Evolutionary conservation across 2,888 invertebrate species (phyloP).

Genomic region (Nudaria mundana): DNA sequence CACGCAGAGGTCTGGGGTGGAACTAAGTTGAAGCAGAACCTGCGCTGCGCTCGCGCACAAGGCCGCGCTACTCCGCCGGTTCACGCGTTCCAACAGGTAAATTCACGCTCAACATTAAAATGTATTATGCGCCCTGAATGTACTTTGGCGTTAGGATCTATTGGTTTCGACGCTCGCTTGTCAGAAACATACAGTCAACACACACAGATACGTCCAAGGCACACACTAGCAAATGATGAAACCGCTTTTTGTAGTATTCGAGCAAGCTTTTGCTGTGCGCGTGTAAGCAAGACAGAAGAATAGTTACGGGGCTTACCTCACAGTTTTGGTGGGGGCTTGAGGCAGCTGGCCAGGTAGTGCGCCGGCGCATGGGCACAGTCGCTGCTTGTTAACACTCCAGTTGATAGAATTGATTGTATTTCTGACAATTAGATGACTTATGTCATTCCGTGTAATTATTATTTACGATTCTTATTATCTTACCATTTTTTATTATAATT

Average conservation of each 20-base stretch:
- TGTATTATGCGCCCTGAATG: slow-evolving; percentile 57
- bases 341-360: slow-evolving; percentile 79
- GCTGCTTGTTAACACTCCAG: slow-evolving; percentile 74
- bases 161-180: slow-evolving; percentile 57
- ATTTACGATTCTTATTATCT: slow-evolving; percentile 36
- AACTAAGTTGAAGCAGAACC: slow-evolving; percentile 74
- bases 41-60: slow-evolving; percentile 82
- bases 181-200: slow-evolving; percentile 71
- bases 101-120: slow-evolving; percentile 56
- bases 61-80: slow-evolving; percentile 80
- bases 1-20: slow-evolving; percentile 75
- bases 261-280: slow-evolving; percentile 58
- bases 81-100: slow-evolving; percentile 83
- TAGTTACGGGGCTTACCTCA: slow-evolving; percentile 65
- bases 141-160: slow-evolving; percentile 54
- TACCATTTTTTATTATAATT: slow-evolving; percentile 19
- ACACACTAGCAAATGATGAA: slow-evolving; percentile 61
- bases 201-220: slow-evolving; percentile 55
- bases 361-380: slow-evolving; percentile 68
- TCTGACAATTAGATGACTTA: slow-evolving; percentile 56
- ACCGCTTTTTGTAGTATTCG: slow-evolving; percentile 76
- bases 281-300: slow-evolving; percentile 65
- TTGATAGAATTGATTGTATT: slow-evolving; percentile 67
- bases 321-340: slow-evolving; percentile 66
- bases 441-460: slow-evolving; percentile 50